A percentile compares a stretch with the other conserved stretches of the same genome.
Conservation (phyloP, 1,140 invertebrate species). For the Acyrthosiphon pisum region DNA sequence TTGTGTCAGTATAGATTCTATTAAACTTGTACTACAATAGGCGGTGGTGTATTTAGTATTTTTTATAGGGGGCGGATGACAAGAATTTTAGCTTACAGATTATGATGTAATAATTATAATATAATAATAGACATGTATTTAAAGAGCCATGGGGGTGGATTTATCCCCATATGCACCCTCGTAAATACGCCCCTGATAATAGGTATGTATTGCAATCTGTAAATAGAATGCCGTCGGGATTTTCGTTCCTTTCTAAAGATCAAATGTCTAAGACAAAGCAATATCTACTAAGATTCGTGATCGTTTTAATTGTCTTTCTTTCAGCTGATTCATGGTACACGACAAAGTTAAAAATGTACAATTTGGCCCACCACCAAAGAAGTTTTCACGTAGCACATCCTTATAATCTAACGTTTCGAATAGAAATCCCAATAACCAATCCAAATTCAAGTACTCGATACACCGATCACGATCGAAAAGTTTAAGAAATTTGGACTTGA, state of each 20-base stretch:
- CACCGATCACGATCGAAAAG: background rate
- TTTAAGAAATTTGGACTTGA: background rate
- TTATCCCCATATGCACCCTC: too few species aligned
- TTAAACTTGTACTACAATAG: too few species aligned
- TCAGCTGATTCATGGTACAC: background rate
- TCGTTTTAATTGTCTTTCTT: constrained; percentile 14
- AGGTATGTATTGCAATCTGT: background rate
- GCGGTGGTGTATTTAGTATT: too few species aligned
- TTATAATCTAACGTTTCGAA: background rate
- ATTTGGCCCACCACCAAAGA: constrained; percentile 44
- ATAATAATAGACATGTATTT: too few species aligned
- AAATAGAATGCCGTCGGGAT: background rate
- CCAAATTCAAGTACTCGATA: constrained; percentile 1
- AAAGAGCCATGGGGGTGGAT: too few species aligned
- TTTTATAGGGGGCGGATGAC: too few species aligned
- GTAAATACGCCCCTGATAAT: too few species aligned
- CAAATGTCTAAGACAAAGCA: background rate
- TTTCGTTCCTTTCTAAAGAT: background rate
- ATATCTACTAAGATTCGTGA: background rate
- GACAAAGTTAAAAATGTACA: constrained; percentile 13
- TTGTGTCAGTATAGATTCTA: too few species aligned
- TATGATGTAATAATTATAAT: too few species aligned
- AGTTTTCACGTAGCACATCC: constrained; percentile 13
- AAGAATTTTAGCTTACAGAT: too few species aligned
- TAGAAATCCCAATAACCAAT: background rate